Conservation (phyloP, 2,113 vertebrate genomes). For the Pandion haliaetus region DNA sequence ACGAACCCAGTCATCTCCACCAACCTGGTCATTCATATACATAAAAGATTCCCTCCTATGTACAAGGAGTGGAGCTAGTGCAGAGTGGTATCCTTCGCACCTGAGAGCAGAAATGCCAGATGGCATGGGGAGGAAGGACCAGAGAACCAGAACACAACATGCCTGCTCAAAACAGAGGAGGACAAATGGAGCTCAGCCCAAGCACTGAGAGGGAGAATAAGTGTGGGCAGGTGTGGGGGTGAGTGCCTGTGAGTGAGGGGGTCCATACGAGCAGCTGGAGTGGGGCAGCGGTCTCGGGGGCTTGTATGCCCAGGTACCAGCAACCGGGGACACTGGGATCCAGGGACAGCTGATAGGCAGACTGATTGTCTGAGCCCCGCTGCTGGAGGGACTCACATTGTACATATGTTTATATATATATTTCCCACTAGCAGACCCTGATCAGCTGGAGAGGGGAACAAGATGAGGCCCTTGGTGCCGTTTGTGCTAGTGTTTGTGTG, state of each 20-base stretch:
- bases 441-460: not conserved
- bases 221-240: not conserved
- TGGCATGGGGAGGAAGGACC: not conserved
- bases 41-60: not conserved
- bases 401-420: not conserved
- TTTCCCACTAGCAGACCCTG: not conserved
- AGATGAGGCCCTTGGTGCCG: not conserved
- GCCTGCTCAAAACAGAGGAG: not conserved
- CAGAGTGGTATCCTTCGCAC: not conserved
- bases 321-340: not conserved
- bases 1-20: not conserved
- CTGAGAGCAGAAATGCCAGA: not conserved
- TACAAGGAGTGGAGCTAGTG: not conserved
- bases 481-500: not conserved
- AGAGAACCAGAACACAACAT: not conserved
- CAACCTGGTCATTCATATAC: not conserved
- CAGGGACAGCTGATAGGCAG: not conserved
- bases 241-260: not conserved
- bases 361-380: not conserved
- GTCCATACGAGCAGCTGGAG: not conserved
- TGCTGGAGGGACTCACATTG: not conserved
- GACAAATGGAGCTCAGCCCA: not conserved
- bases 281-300: rapidly evolving
- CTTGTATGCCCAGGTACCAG: not conserved
- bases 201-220: not conserved